Percentiles rank a stretch among this genome's conserved stretches.
Evolutionary conservation across 2,888 invertebrate species (phyloP).

Genomic region (Chironomus tentans): DNA sequence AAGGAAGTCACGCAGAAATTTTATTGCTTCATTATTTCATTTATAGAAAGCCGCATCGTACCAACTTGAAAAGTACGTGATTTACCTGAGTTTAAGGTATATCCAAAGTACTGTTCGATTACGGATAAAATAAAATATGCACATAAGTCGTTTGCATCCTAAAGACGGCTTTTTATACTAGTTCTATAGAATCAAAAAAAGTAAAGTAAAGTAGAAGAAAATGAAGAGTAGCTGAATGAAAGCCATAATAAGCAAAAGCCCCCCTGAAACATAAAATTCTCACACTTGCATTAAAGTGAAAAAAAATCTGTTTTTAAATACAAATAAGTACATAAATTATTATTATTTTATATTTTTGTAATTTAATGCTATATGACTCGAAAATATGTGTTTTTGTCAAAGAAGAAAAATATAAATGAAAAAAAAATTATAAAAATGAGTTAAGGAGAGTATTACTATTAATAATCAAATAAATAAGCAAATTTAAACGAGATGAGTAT

Average conservation of each 20-base stretch:
- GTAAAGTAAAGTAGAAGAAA: background rate
- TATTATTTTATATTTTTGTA: background rate
- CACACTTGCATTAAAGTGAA: background rate
- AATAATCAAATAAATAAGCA: no score
- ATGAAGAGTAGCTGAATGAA: background rate
- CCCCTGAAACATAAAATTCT: constrained; percentile 2
- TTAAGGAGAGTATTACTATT: no score
- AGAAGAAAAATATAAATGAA: background rate
- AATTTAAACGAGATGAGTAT: no score
- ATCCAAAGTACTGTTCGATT: no score
- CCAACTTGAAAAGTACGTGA: no score
- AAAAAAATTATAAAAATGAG: no score
- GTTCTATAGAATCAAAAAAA: background rate
- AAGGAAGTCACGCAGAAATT: no score
- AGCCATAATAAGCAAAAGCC: constrained; percentile 6
- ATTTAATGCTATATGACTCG: background rate
- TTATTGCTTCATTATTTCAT: no score
- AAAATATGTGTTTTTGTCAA: background rate
- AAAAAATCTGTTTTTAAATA: background rate
- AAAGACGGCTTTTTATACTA: background rate
- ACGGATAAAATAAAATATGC: no score
- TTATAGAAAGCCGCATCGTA: no score
- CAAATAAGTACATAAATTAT: background rate
- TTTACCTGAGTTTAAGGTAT: no score
- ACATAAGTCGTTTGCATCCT: no score